A percentile compares a stretch with the other conserved stretches of the same genome.
phyloP scores from a whole-genome alignment of 2,797 vertebrate genomes.

The Crotalus adamanteus region DNA sequence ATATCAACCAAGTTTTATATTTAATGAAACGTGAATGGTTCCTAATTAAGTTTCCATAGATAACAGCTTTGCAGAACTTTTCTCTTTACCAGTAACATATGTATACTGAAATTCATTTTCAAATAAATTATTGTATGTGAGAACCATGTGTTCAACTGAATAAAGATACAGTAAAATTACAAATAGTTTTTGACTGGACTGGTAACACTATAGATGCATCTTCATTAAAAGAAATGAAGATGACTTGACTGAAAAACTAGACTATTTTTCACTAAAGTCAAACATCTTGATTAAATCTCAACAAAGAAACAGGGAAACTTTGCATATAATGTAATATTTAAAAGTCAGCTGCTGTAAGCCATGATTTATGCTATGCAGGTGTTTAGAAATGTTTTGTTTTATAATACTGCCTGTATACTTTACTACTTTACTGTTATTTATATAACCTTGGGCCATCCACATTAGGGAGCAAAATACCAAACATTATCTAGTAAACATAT shows the following conservation, averaged over 20 bases:
- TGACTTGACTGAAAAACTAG: conserved; percentile 45
- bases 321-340: conserved; percentile 54
- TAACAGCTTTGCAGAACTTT: neutral
- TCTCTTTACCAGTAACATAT: conserved; percentile 5
- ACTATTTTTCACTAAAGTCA: conserved; percentile 52
- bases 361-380: conserved; percentile 66
- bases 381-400: conserved; percentile 61
- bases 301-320: conserved; percentile 55
- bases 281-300: conserved; percentile 43
- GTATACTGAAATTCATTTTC: conserved; percentile 13
- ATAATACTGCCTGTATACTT: conserved; percentile 46
- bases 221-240: conserved; percentile 30
- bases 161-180: conserved; percentile 45
- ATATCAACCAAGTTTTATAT: neutral
- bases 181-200: conserved; percentile 38
- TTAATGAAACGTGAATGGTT: neutral
- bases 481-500: conserved; percentile 43
- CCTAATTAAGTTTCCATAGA: neutral
- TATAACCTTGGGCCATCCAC: conserved; percentile 41
- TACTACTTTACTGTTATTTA: conserved; percentile 55
- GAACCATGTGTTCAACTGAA: conserved; percentile 20
- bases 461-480: conserved; percentile 47
- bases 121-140: conserved; percentile 46
- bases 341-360: conserved; percentile 54
- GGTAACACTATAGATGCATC: conserved; percentile 25